A percentile compares a stretch with the other conserved stretches of the same genome.
Evolutionary conservation across 2,888 invertebrate genomes (phyloP).

Genomic region (Beris chalybata): DNA sequence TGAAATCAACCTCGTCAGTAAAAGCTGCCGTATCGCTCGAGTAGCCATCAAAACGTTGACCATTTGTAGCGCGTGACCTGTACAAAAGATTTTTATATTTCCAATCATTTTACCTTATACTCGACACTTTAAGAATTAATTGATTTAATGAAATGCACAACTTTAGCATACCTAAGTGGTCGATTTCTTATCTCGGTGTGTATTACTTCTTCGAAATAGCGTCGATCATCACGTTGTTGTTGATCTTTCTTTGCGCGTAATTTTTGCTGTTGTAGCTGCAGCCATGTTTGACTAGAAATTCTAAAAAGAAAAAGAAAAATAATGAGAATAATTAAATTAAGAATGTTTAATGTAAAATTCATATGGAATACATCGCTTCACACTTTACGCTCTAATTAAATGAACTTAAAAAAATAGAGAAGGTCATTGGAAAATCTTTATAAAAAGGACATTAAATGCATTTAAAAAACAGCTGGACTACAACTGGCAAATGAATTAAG

Average conservation of each 20-base stretch:
- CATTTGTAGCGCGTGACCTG: conserved; percentile 41
- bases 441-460: too few species aligned
- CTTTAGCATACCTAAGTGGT: conserved; percentile 54
- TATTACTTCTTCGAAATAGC: conserved; percentile 67
- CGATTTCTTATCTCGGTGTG: conserved; percentile 55
- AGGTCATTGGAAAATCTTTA: too few species aligned
- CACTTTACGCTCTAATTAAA: too few species aligned
- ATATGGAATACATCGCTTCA: too few species aligned
- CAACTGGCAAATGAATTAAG: too few species aligned
- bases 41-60: conserved; percentile 44
- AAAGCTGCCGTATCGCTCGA: conserved; percentile 46
- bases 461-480: too few species aligned
- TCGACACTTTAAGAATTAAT: too few species aligned
- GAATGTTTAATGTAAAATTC: too few species aligned
- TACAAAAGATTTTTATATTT: conserved; percentile 6
- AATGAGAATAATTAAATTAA: too few species aligned
- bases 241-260: conserved; percentile 75
- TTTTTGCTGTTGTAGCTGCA: conserved; percentile 81
- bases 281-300: conserved; percentile 70
- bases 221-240: conserved; percentile 70
- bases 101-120: neutral
- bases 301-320: conserved; percentile 45
- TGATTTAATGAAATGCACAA: too few species aligned
- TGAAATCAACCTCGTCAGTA: conserved; percentile 44
- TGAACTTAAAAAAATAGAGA: too few species aligned